Conservation (phyloP, 1,140 invertebrate species). For the Drosophila albomicans region DNA sequence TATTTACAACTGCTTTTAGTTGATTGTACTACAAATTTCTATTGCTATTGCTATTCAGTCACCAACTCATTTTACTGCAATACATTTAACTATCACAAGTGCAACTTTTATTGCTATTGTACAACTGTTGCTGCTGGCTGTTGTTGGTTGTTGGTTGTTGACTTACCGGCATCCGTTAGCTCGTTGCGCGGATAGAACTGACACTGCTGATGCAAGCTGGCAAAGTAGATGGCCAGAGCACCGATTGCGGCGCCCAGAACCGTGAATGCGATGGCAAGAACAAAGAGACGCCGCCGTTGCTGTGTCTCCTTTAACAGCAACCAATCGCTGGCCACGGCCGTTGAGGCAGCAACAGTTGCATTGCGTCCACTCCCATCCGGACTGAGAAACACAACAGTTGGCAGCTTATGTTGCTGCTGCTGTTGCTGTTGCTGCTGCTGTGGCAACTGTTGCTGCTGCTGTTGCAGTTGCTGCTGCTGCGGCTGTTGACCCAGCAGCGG, state of each 20-base stretch:
- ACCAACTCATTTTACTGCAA: not conserved
- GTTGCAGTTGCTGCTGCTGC: conserved; percentile 14
- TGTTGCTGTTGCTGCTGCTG: conserved; percentile 33
- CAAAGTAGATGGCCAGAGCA: conserved; percentile 81
- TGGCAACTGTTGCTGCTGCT: conserved; percentile 24
- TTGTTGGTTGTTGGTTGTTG: not conserved
- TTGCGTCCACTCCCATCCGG: conserved; percentile 41
- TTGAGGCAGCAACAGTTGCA: conserved; percentile 8
- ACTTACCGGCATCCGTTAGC: conserved; percentile 61
- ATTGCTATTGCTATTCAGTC: too few species aligned
- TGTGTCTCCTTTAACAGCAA: conserved; percentile 76
- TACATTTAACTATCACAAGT: too few species aligned
- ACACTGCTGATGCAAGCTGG: conserved; percentile 72
- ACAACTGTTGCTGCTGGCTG: not conserved
- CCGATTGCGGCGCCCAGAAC: conserved; percentile 82
- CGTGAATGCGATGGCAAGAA: conserved; percentile 79
- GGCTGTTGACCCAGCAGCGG: conserved; percentile 54
- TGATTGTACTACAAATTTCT: too few species aligned
- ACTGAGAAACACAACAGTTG: conserved; percentile 75
- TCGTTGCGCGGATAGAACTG: conserved; percentile 48
- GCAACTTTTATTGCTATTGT: conserved; percentile 25
- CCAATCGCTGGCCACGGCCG: conserved; percentile 66
- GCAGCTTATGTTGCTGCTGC: conserved; percentile 63
- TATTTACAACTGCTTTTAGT: too few species aligned
- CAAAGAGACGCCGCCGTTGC: conserved; percentile 68